A percentile compares a stretch with the other conserved stretches of the same genome.
Evolutionary conservation across 2,113 vertebrate species (phyloP).

Genomic region (Grallaria varia): DNA sequence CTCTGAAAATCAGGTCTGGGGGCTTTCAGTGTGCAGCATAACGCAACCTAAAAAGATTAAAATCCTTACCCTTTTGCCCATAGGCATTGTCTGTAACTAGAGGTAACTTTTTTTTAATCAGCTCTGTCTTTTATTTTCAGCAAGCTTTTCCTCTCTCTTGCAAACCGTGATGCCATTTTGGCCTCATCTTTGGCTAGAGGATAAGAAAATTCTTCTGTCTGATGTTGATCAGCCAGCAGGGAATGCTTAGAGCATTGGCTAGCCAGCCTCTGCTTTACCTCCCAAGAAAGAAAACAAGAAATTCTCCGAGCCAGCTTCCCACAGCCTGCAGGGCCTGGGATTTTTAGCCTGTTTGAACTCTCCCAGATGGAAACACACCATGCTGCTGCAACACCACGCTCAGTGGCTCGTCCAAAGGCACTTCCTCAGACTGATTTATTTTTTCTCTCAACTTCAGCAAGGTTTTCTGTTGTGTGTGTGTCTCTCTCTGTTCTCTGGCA

Average conservation of each 20-base stretch:
- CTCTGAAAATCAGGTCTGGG: background rate
- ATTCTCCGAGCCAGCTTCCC: constrained; percentile 54
- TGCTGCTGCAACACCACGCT: constrained; percentile 23
- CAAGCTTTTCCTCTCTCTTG: background rate
- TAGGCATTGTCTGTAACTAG: background rate
- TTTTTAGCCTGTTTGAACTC: constrained; percentile 61
- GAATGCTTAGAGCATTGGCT: constrained; percentile 58
- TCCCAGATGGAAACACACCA: constrained; percentile 46
- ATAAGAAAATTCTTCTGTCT: constrained; percentile 57
- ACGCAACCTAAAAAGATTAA: background rate
- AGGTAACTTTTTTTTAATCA: background rate
- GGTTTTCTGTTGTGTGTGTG: background rate
- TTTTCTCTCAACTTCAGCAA: constrained; percentile 42
- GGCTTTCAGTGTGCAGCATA: background rate
- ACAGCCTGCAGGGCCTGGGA: constrained; percentile 42
- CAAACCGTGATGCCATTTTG: background rate
- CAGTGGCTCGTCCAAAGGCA: constrained; percentile 41
- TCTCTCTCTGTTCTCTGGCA: background rate
- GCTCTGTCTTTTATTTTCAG: background rate
- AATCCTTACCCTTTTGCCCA: background rate
- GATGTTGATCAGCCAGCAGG: constrained; percentile 56
- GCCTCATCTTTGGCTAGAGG: constrained; percentile 47
- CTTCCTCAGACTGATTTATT: constrained; percentile 64
- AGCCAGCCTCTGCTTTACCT: constrained; percentile 30
- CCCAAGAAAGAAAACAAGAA: constrained; percentile 70